Conservation (phyloP, 2,888 invertebrate genomes). For the Heliconius sara region DNA sequence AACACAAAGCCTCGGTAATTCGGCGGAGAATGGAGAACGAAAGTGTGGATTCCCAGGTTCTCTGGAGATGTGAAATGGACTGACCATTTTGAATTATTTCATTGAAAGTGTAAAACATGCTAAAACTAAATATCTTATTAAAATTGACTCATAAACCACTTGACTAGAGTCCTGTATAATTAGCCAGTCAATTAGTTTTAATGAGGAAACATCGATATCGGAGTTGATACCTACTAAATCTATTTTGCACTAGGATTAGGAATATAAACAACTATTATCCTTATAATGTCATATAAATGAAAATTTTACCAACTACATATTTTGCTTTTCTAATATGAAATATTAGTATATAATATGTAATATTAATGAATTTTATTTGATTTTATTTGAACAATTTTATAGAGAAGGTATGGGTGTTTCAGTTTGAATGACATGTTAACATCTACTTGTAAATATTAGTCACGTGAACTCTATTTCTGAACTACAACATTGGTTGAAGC, state of each 20-base stretch:
- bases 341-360: too few species aligned
- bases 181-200: background rate
- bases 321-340: background rate
- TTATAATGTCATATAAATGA: background rate
- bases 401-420: background rate
- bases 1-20: too few species aligned
- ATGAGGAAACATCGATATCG: background rate
- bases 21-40: too few species aligned
- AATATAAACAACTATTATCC: background rate
- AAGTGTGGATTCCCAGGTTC: too few species aligned
- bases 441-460: constrained; percentile 2
- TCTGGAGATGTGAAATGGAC: too few species aligned
- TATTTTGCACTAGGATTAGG: background rate
- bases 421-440: constrained; percentile 10
- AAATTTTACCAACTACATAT: background rate
- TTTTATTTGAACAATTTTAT: background rate
- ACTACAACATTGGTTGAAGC: background rate
- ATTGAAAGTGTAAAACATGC: background rate
- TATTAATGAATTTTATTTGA: background rate
- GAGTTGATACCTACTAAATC: background rate
- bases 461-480: background rate
- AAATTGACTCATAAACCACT: background rate
- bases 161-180: background rate
- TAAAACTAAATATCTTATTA: background rate
- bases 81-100: background rate